Percentiles rank a stretch among this genome's conserved stretches.
Conservation (phyloP, 2,888 invertebrate genomes). For the Parascotia fuliginaria region DNA sequence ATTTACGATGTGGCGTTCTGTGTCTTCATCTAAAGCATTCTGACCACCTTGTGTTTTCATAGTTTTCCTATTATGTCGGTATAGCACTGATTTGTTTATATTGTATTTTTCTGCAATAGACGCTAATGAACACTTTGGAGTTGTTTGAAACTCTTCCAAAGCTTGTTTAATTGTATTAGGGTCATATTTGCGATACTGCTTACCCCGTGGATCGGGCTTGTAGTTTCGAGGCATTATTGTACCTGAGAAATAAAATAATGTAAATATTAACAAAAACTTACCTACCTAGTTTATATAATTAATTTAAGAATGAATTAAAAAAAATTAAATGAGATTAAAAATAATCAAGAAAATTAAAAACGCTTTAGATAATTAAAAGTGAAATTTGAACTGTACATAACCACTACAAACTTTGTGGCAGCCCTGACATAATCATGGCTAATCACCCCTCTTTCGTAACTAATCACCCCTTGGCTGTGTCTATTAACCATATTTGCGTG, state of each 20-base stretch:
- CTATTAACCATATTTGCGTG: constrained; percentile 15
- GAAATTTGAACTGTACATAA: not conserved
- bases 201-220: constrained; percentile 8
- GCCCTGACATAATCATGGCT: not conserved
- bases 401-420: not conserved
- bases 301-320: too few relatives aligned
- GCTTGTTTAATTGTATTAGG: constrained; percentile 3
- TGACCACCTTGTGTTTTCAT: not conserved
- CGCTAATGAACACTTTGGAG: constrained; percentile 1
- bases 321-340: too few relatives aligned
- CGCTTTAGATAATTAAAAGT: not conserved
- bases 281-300: too few relatives aligned
- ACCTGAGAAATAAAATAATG: not conserved
- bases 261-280: not conserved
- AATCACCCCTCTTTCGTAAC: constrained; percentile 13
- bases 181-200: constrained; percentile 7
- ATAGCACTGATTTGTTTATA: constrained; percentile 1
- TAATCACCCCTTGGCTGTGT: constrained; percentile 13
- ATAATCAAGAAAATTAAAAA: not conserved
- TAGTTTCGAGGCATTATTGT: constrained; percentile 8
- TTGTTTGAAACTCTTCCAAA: constrained; percentile 1
- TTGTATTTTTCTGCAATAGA: not conserved
- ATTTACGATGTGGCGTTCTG: constrained; percentile 3
- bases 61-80: not conserved
- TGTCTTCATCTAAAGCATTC: not conserved